phyloP scores from a whole-genome alignment of 2,113 vertebrate species.

The Capreolus pygargus region DNA sequence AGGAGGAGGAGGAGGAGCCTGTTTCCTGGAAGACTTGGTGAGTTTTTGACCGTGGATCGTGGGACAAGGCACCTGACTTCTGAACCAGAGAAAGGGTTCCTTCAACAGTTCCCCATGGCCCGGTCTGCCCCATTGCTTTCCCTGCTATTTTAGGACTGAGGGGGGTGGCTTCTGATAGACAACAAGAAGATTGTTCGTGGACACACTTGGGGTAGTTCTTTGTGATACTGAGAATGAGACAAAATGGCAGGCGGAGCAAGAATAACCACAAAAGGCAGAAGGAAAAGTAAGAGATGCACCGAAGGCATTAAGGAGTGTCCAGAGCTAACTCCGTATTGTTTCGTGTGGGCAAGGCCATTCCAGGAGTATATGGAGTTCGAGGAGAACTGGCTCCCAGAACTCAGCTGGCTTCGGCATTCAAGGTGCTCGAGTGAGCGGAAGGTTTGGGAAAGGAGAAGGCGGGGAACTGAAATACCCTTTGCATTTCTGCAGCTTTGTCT shows the following conservation, averaged over 20 bases:
- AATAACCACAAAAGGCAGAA: background rate
- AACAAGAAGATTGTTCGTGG: background rate
- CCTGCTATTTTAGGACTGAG: background rate
- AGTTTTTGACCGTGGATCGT: background rate
- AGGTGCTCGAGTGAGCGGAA: background rate
- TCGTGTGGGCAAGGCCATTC: background rate
- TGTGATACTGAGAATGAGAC: background rate
- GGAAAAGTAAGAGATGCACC: background rate
- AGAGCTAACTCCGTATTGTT: background rate
- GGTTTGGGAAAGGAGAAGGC: background rate
- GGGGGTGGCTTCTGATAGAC: background rate
- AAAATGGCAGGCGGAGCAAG: background rate
- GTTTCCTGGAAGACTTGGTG: background rate
- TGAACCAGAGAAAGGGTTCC: background rate
- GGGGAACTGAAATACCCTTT: conserved; percentile 29
- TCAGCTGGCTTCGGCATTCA: background rate
- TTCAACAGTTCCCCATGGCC: background rate
- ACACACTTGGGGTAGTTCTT: background rate
- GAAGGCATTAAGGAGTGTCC: background rate
- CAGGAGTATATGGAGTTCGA: background rate
- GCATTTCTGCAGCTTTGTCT: conserved; percentile 56
- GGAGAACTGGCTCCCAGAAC: background rate
- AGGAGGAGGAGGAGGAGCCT: background rate
- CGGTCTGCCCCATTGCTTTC: background rate
- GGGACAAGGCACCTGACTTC: background rate